A percentile compares a stretch with the other conserved stretches of the same genome.
Conservation (phyloP, 2,113 vertebrate species). For the Panthera leo region DNA sequence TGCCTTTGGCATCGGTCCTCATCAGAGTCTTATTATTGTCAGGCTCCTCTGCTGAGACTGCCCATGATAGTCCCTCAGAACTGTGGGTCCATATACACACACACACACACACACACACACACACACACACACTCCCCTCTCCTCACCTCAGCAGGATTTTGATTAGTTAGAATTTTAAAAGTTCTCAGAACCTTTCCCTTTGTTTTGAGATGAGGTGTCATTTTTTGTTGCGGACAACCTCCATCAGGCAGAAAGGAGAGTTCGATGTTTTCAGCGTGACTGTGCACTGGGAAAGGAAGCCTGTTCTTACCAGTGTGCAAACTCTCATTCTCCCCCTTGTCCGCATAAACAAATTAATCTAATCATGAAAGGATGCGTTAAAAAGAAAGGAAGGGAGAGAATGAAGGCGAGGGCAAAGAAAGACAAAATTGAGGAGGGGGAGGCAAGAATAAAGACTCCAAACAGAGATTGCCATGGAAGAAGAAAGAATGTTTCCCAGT, state of each 20-base stretch:
- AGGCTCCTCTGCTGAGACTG: background rate
- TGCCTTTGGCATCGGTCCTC: background rate
- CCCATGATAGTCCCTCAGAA: background rate
- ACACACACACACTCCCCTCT: background rate
- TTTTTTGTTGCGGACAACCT: background rate
- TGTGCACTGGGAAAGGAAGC: background rate
- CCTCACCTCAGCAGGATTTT: background rate
- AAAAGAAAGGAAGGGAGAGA: background rate
- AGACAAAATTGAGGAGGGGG: background rate
- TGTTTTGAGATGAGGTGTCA: background rate
- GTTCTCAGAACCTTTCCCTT: background rate
- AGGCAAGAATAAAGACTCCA: conserved; percentile 20
- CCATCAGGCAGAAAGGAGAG: background rate
- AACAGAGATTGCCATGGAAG: conserved; percentile 52
- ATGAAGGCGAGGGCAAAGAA: background rate
- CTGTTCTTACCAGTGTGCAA: background rate
- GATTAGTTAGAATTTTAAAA: background rate
- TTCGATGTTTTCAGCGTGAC: background rate
- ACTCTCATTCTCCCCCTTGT: background rate
- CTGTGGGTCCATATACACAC: background rate
- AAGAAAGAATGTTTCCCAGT: conserved; percentile 50
- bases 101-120: background rate
- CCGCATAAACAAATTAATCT: conserved; percentile 42
- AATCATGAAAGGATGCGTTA: background rate
- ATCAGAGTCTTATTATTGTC: background rate